Base-by-base conservation (phyloP, 2,113 vertebrate species). In the Caranx ignobilis region DNA sequence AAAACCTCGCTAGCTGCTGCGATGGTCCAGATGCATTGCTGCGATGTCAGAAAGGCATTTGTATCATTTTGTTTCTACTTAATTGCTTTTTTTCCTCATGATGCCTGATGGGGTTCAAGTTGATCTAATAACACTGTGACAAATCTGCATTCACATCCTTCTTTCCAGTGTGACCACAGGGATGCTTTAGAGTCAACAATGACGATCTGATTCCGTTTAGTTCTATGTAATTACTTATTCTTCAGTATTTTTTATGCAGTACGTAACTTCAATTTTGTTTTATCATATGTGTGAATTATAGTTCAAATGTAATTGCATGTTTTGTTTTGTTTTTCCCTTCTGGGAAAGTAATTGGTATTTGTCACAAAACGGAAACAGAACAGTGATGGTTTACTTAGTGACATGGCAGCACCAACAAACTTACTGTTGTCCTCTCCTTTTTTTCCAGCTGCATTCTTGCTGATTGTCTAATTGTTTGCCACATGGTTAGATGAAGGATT, bases 101-200 rank as follows among this genome's bases (percentile, higher is more conserved):
- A 78, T 73, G 72, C 57, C 43, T 54, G 54, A 71, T 71, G 67
- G 65, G 65, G 19, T 45, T 67, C 47, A 56, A 11, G 43, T 52
- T 72, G 81, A 84, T 84, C 75, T 79, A 75, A 85, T 83, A 81
- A 65, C 45, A 71, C 55, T 80, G 66, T 75, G 74, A 84, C 32
- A 72, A 66, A 18, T 83, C 48, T 74, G 73, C 70, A 77, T 80
- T 43, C 77, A 59, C 54, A 84, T 79, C 47, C 0, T 8, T 77
- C 71, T 65, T 64, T 71, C 50, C 48, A 79, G n/a, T 64, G 79
- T 87, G 71, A 75, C 84, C 71, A 35, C 52, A 0, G 71, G 84
- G 74, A 79, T 18, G 78, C 75, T 82, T 68, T 45, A 11, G 55
- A 66, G 69, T 84, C 61, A 79, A 82, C 79, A 87, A 70, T 70